Conservation (phyloP, 2,797 vertebrate species). For the Poecile montanus region DNA sequence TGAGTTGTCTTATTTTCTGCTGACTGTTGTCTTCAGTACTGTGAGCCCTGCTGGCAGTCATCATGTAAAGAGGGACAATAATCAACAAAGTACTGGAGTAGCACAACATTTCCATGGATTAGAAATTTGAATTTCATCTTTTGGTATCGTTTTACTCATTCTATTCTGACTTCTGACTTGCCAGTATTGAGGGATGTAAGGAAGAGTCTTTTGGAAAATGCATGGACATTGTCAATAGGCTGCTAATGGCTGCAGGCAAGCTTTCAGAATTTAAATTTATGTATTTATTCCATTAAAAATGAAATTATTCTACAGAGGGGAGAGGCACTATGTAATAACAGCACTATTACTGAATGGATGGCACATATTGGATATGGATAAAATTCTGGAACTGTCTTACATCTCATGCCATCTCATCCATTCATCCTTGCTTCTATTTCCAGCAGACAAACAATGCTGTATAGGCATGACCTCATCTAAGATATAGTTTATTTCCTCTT, state of each 20-base stretch:
- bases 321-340: neutral
- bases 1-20: neutral
- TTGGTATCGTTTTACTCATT: neutral
- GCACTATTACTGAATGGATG: neutral
- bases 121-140: neutral
- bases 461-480: neutral
- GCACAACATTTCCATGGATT: neutral
- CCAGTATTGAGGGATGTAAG: neutral
- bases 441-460: neutral
- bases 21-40: neutral
- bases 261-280: conserved; percentile 41
- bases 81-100: neutral
- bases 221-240: neutral
- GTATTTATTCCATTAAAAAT: conserved; percentile 64
- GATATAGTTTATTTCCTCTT: neutral
- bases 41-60: neutral
- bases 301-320: neutral
- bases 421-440: neutral
- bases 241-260: conserved; percentile 18
- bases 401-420: neutral
- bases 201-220: neutral
- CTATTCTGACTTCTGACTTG: neutral
- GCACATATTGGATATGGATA: neutral
- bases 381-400: neutral
- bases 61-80: neutral